phyloP scores from a whole-genome alignment of 2,113 vertebrate genomes.

The Platycercus adscitus region DNA sequence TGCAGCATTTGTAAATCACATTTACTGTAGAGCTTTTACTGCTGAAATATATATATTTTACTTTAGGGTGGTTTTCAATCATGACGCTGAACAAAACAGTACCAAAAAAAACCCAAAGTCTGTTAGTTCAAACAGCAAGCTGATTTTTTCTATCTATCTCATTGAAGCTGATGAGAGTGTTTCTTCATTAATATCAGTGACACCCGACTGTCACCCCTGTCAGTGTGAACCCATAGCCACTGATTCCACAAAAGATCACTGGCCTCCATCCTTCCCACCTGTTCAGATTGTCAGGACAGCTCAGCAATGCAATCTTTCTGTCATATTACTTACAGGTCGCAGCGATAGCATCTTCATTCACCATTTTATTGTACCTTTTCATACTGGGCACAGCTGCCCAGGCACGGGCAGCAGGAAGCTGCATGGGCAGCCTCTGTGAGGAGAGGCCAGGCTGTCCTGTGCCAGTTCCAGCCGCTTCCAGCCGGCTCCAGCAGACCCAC shows the following conservation, averaged over 20 bases:
- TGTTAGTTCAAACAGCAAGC: not conserved
- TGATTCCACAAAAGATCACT: not conserved
- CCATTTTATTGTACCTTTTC: not conserved
- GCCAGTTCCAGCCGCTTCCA: accelerated
- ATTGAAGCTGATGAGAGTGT: not conserved
- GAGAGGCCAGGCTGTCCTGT: accelerated
- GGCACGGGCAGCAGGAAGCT: accelerated
- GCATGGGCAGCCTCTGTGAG: not conserved
- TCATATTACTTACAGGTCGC: not conserved
- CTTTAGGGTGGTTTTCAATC: not conserved
- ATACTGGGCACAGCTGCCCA: not conserved
- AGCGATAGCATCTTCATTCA: accelerated
- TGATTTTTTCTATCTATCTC: not conserved
- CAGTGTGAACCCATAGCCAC: not conserved
- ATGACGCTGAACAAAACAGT: not conserved
- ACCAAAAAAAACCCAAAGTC: accelerated
- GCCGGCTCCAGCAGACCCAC: accelerated
- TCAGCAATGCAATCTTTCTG: not conserved
- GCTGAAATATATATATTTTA: not conserved
- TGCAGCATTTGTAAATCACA: not conserved
- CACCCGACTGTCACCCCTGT: not conserved
- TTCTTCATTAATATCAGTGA: not conserved
- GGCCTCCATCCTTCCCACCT: not conserved
- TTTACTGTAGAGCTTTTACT: not conserved
- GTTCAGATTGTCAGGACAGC: not conserved